These are phyloP conservation scores for Indicator maculatus DNA, from an alignment of 2,113 vertebrate species.

Conservation along the genomic window DNA sequence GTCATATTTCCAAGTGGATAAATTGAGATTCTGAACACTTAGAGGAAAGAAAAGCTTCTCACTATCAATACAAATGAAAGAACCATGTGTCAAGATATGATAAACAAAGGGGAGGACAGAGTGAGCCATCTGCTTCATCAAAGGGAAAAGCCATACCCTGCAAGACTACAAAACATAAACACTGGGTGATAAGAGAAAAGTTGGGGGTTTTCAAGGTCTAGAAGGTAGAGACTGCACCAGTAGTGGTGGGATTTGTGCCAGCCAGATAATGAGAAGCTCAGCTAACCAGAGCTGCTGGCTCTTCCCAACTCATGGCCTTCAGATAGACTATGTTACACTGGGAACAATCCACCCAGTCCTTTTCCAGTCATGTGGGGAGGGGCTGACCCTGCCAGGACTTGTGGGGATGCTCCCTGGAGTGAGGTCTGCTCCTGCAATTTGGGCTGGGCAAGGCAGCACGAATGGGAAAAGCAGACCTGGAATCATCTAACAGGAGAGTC, in stretches of 20 bases:
- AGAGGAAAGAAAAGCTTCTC: not conserved
- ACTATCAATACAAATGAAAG: conserved; percentile 25
- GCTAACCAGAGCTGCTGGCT: not conserved
- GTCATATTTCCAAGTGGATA: not conserved
- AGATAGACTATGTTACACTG: not conserved
- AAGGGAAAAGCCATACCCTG: conserved; percentile 12
- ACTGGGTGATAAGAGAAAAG: not conserved
- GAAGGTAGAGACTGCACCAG: not conserved
- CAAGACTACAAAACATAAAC: conserved; percentile 25
- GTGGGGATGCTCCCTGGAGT: not conserved
- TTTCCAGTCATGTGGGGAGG: rapidly evolving
- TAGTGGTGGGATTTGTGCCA: not conserved
- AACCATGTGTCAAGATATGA: conserved; percentile 37
- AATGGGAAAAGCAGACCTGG: conserved; percentile 42
- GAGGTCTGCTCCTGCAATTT: not conserved
- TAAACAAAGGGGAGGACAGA: conserved; percentile 20
- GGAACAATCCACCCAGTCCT: not conserved
- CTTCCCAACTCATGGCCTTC: not conserved
- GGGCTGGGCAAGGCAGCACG: not conserved
- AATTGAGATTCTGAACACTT: not conserved
- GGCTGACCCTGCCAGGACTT: not conserved
- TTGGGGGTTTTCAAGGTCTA: not conserved
- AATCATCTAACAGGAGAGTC: not conserved
- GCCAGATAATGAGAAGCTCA: not conserved
- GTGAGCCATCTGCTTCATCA: conserved; percentile 50